Evolutionary conservation across 2,113 vertebrate species (phyloP), one percentile per base, ranked within the genome.

Genomic region (Phylloscopus whistleri): DNA sequence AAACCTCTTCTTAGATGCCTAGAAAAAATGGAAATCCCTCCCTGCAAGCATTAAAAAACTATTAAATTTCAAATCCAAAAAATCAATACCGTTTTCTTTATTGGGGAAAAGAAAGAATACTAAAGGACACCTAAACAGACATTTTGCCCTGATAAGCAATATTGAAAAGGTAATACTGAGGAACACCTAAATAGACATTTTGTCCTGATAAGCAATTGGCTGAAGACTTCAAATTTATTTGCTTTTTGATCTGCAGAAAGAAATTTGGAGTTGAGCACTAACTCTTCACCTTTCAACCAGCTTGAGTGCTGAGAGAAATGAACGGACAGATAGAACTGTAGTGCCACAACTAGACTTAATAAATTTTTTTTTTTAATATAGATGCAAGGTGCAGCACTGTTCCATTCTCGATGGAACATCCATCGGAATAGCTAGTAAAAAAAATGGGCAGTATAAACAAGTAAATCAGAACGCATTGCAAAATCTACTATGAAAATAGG

Each of bases 1-100:
- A 95, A 95, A 44, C 7, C 5, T 75, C 66, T 80, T 69, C 62
- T 67, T 81, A 63, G 13, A 49, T 75, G 43, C 68, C 63, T 77
- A 87, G 9, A 46, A 90, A 96, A 96, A 91, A 87, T 17, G 3
- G 44, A 91, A 95, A 93, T 85, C 26, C 8, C 33, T 68, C 89
- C 74, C 44, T 58, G 24, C 13, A 60, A 93, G 64, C 37, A 72
- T 48, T 69, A 48, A 74, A 80, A 84, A 73, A 72, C 44, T 75
- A 67, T 48, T 64, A 82, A 6, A 28, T 72, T 84, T 85, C 67
- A 90, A 88, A 88, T 66, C 8, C 11, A 90, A 64, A 91, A 52
- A 89, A 89, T n/a, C 46, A 62, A 76, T 66, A 73, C 13, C 0
- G 26, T 84, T 74, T 94, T 79, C 37, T 81, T 82, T 51, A 72